Evolutionary conservation across 2,797 vertebrate species (phyloP).

Genomic region (Telmatherina bonti): DNA sequence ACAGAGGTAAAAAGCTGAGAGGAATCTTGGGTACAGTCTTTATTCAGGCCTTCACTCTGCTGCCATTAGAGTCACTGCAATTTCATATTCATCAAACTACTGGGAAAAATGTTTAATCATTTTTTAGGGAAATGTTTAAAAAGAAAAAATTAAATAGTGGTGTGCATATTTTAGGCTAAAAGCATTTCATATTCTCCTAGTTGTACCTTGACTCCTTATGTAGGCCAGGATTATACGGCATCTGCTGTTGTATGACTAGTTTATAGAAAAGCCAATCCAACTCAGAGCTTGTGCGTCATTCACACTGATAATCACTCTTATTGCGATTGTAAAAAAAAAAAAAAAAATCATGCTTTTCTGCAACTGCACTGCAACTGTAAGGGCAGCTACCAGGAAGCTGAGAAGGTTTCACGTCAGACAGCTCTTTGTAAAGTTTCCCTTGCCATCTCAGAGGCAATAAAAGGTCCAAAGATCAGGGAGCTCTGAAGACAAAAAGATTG

Average conservation of each 20-base stretch:
- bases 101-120: no score
- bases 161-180: not conserved
- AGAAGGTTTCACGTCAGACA: not conserved
- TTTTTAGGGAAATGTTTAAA: no score
- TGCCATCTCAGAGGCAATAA: constrained; percentile 30
- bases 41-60: no score
- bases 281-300: constrained; percentile 14
- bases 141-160: not conserved
- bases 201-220: not conserved
- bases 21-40: no score
- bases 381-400: not conserved
- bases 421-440: not conserved
- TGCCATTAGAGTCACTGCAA: no score
- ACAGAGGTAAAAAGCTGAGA: no score
- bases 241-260: not conserved
- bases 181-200: not conserved
- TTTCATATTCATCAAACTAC: no score
- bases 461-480: constrained; percentile 70
- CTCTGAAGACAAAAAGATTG: constrained; percentile 46
- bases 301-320: constrained; percentile 3
- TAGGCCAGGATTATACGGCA: not conserved
- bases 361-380: not conserved
- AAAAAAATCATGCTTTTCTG: not conserved
- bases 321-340: constrained; percentile 17
- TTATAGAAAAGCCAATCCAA: not conserved